Evolutionary conservation across 2,888 invertebrate species (phyloP).

Genomic region (Dryadula phaetusa): DNA sequence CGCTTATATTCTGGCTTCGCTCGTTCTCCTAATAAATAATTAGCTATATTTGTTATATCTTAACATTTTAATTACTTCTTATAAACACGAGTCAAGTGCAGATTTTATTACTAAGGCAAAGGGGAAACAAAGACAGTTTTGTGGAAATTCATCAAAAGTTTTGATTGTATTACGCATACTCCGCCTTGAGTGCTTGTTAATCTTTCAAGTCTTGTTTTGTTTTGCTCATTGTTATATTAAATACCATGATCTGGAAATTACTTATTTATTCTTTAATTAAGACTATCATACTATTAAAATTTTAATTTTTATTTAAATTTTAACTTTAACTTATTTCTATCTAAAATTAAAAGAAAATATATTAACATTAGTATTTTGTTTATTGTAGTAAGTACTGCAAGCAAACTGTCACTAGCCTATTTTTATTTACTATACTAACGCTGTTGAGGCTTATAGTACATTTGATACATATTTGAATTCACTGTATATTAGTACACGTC

Average conservation of each 20-base stretch:
- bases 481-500: too few species aligned
- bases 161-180: conserved; percentile 79
- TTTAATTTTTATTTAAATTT: not conserved
- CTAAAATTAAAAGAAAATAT: too few species aligned
- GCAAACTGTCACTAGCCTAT: too few species aligned
- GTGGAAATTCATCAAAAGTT: conserved; percentile 81
- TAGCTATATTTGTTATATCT: not conserved
- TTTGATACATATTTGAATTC: too few species aligned
- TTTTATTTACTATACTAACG: too few species aligned
- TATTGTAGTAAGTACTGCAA: too few species aligned
- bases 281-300: too few species aligned
- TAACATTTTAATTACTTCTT: conserved; percentile 4
- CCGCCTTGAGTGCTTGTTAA: conserved; percentile 68
- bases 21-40: not conserved
- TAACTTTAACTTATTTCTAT: too few species aligned
- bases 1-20: too few species aligned
- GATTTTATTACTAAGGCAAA: conserved; percentile 76
- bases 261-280: conserved; percentile 7
- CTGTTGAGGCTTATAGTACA: too few species aligned
- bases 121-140: conserved; percentile 79
- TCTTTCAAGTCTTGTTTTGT: conserved; percentile 59
- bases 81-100: conserved; percentile 52
- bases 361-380: too few species aligned
- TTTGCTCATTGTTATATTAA: conserved; percentile 20
- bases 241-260: not conserved